These are phyloP conservation scores for Exephanes ischioxanthus DNA, from an alignment of 2,888 invertebrate species.

Conservation along the genomic window DNA sequence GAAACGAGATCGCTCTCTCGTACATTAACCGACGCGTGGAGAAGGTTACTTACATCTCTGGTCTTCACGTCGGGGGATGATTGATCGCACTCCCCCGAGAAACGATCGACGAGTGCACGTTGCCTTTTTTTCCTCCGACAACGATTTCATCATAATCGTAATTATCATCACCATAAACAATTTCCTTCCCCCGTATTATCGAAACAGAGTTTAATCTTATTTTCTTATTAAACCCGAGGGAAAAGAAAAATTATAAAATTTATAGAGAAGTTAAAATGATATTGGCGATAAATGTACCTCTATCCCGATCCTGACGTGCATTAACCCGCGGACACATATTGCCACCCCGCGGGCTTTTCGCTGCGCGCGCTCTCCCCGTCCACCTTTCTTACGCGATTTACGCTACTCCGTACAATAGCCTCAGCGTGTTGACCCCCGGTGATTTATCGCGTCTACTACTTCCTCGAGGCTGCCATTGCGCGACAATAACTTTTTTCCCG, in stretches of 20 bases:
- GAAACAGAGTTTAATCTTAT: background rate
- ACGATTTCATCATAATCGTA: constrained; percentile 13
- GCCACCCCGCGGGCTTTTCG: constrained; percentile 46
- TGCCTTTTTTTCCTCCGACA: background rate
- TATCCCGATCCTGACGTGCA: constrained; percentile 24
- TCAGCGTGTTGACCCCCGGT: constrained; percentile 15
- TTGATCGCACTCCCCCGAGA: constrained; percentile 28
- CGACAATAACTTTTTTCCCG: constrained; percentile 6
- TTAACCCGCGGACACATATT: constrained; percentile 44
- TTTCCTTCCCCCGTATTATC: background rate
- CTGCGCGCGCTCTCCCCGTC: background rate
- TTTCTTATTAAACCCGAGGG: background rate
- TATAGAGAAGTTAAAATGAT: constrained; percentile 24
- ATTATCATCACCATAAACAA: background rate
- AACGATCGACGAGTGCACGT: constrained; percentile 4
- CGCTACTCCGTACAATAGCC: constrained; percentile 43
- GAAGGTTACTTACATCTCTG: constrained; percentile 10
- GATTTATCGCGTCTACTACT: constrained; percentile 45
- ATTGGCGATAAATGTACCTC: background rate
- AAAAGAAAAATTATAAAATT: constrained; percentile 10
- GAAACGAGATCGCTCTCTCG: constrained; percentile 49
- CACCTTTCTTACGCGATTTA: constrained; percentile 31
- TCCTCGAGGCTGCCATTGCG: background rate
- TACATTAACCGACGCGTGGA: constrained; percentile 26
- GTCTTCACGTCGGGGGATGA: constrained; percentile 14